phyloP scores from a whole-genome alignment of 2,797 vertebrate species.

The Syndactyla subalaris region DNA sequence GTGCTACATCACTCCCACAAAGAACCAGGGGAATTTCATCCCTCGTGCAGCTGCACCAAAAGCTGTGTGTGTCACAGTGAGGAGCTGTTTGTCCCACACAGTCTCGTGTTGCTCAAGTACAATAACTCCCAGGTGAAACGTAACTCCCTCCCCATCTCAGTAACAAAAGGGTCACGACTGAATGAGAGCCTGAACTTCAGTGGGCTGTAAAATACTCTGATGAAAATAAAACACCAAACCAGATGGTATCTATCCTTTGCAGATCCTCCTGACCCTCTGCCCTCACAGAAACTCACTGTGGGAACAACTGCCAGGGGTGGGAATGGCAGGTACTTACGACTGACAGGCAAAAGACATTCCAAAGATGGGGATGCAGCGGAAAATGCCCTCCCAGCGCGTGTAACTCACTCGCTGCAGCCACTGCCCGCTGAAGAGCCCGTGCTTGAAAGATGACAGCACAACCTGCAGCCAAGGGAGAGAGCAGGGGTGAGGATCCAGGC shows the following conservation, averaged over 20 bases:
- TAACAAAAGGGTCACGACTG: not conserved
- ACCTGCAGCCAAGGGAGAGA: constrained; percentile 81
- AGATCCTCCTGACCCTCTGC: constrained; percentile 16
- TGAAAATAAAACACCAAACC: constrained; percentile 7
- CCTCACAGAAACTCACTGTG: not conserved
- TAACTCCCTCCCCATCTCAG: not conserved
- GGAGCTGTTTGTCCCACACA: not conserved
- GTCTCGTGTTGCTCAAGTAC: constrained; percentile 1
- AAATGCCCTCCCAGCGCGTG: constrained; percentile 94
- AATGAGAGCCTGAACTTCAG: not conserved
- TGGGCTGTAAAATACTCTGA: not conserved
- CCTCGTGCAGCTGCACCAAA: not conserved
- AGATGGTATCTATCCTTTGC: not conserved
- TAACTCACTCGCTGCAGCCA: constrained; percentile 90
- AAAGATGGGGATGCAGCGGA: constrained; percentile 98
- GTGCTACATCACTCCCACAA: not conserved
- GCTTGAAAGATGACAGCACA: constrained; percentile 94
- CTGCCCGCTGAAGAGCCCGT: constrained; percentile 90
- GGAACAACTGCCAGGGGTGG: not conserved
- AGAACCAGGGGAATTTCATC: not conserved
- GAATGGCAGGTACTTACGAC: constrained; percentile 89
- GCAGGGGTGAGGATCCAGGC: constrained; percentile 7
- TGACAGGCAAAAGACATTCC: constrained; percentile 99
- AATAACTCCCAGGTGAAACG: constrained; percentile 6
- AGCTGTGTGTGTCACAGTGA: not conserved